phyloP scores from a whole-genome alignment of 2,113 vertebrate species.

The Ranitomeya imitator region DNA sequence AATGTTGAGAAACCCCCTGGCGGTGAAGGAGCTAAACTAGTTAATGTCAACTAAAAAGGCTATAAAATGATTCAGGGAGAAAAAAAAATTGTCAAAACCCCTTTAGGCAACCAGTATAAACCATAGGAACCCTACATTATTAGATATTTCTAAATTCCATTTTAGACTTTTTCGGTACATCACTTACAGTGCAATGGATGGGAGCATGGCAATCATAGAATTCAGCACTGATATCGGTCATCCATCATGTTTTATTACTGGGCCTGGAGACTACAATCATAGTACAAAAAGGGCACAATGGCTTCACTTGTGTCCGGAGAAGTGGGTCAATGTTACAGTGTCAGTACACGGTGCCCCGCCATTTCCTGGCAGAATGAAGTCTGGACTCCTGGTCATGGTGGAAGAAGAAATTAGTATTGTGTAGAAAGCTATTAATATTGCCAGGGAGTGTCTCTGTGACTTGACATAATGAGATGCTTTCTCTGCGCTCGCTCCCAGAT shows the following conservation, averaged over 20 bases:
- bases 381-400: conserved; percentile 20
- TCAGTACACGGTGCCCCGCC: conserved; percentile 11
- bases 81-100: no score
- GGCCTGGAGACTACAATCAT: not conserved
- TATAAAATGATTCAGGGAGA: no score
- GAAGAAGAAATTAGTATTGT: conserved; percentile 16
- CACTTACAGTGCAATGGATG: not conserved
- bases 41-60: no score
- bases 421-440: conserved; percentile 26
- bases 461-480: conserved; percentile 36
- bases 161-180: not conserved
- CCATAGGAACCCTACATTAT: no score
- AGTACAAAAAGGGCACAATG: conserved; percentile 7
- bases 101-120: no score
- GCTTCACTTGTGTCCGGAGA: conserved; percentile 6
- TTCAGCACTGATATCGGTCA: not conserved
- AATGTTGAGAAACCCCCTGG: no score
- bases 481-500: conserved; percentile 15
- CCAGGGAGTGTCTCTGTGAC: conserved; percentile 30
- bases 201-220: not conserved
- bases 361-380: conserved; percentile 22
- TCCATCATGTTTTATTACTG: not conserved
- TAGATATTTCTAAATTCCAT: not conserved
- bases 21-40: no score
- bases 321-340: conserved; percentile 30